Evolutionary conservation across 2,888 invertebrate species (phyloP), one percentile per base, ranked within the genome.

Genomic region (Psylliodes chrysocephalus): DNA sequence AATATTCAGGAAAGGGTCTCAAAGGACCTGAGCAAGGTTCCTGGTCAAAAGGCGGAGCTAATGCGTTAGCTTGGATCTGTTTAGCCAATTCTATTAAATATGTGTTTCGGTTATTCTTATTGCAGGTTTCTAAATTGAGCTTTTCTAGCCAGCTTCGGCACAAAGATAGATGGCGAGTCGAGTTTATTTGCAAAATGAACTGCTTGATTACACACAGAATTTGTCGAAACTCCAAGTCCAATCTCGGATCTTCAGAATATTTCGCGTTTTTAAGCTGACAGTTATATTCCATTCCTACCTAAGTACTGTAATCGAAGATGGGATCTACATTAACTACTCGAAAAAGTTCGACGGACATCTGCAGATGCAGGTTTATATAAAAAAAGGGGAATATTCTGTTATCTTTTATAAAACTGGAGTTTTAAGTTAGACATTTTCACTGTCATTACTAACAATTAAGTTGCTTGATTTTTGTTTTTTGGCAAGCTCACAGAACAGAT

Each of bases 111-210:
- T 64, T 63, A 5, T 46, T 12, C 54, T 75, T 74, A 25, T 75
- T 70, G 1, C 60, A 42, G 7, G 47, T 28, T 0, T 67, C 30
- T 4, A 60, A 42, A 61, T 71, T 75, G 12, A 76, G 60, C 61
- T 71, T 75, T 49, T 76, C 76, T 52, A 76, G 56, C 76, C 76
- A 76, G 10, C 73, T 52, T 17, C 75, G 66, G 46, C 71, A 75
- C 28, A 74, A 66, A 14, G 68, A 49, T 40, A 76, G 47, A 60
- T 73, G 69, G 8, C 60, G 44, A 55, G 73, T 73, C 10, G 73
- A 73, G 51, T 71, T 73, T 40, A 76, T 70, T 15, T 62, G 66
- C n/a, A 71, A 72, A 18, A 76, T 73, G 42, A 71, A 69, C 5
- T 73, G 68, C 49, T 75, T 72, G 44, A 76, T 74, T 8, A 69